phyloP scores from a whole-genome alignment of 2,113 vertebrate genomes.

The Esox niger region DNA sequence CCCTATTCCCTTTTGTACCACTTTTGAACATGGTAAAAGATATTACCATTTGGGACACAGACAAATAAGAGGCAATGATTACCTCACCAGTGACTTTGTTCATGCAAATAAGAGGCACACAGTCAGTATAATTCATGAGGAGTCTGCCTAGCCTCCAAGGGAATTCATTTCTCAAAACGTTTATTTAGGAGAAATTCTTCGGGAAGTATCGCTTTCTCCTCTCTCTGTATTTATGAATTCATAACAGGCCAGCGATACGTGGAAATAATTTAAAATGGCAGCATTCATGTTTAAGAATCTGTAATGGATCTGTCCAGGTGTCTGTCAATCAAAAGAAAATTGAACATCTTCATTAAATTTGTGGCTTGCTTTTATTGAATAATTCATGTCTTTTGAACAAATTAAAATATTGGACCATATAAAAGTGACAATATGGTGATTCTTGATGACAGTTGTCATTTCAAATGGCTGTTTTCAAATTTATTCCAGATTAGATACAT shows the following conservation, averaged over 20 bases:
- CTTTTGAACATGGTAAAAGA: too few relatives aligned
- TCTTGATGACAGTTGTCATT: constrained; percentile 39
- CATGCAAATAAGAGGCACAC: constrained; percentile 22
- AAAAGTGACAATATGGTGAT: constrained; percentile 36
- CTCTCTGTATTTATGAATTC: constrained; percentile 40
- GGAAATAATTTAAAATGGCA: neutral
- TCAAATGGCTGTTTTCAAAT: constrained; percentile 29
- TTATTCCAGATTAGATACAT: constrained; percentile 27
- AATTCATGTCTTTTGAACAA: constrained; percentile 41
- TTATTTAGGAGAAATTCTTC: constrained; percentile 52
- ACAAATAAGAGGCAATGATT: neutral
- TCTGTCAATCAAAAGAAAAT: constrained; percentile 48
- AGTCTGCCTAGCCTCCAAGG: constrained; percentile 19
- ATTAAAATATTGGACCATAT: constrained; percentile 35
- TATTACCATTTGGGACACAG: too few relatives aligned
- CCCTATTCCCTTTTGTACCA: too few relatives aligned
- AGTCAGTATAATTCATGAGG: constrained; percentile 35
- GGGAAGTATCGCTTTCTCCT: constrained; percentile 23
- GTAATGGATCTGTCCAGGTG: constrained; percentile 39
- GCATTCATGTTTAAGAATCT: constrained; percentile 6
- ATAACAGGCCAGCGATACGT: neutral
- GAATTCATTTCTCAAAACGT: constrained; percentile 41
- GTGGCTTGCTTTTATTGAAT: constrained; percentile 34
- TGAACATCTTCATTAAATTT: constrained; percentile 45
- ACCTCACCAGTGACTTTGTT: neutral